Conservation (phyloP, 1,140 invertebrate genomes). For the Pantala flavescens region DNA sequence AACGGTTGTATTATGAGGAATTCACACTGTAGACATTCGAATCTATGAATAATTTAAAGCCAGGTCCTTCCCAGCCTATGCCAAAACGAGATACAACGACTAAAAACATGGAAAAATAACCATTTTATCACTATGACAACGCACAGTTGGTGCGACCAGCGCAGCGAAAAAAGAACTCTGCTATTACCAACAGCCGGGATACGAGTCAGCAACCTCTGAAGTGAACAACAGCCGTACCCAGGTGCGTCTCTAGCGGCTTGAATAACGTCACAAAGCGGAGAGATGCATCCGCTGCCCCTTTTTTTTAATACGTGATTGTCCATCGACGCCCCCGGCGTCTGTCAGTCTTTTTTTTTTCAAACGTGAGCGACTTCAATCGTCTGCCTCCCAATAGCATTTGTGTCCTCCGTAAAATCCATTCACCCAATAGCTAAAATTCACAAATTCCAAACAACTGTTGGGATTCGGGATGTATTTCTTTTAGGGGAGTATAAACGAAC, state of each 20-base stretch:
- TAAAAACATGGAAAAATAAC: too few species aligned
- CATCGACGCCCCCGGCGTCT: neutral
- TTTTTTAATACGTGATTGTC: neutral
- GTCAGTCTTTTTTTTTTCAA: neutral
- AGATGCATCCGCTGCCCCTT: neutral
- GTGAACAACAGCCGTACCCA: neutral
- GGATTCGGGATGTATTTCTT: neutral
- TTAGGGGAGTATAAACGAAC: neutral
- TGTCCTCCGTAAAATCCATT: neutral
- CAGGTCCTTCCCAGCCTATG: too few species aligned
- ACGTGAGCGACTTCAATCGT: neutral
- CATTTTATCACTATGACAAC: neutral
- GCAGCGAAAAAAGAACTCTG: neutral
- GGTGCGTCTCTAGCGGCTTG: slow-evolving; percentile 6
- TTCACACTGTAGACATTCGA: too few species aligned
- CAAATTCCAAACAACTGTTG: neutral
- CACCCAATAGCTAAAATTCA: neutral
- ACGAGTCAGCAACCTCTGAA: neutral
- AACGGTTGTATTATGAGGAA: too few species aligned
- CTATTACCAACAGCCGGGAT: neutral
- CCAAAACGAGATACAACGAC: too few species aligned
- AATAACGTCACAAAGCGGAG: neutral
- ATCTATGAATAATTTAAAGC: too few species aligned
- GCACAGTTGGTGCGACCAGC: slow-evolving; percentile 6
- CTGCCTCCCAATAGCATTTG: neutral